Base-by-base conservation (phyloP, 1,140 invertebrate genomes). In the Pteromalus puparum region DNA sequence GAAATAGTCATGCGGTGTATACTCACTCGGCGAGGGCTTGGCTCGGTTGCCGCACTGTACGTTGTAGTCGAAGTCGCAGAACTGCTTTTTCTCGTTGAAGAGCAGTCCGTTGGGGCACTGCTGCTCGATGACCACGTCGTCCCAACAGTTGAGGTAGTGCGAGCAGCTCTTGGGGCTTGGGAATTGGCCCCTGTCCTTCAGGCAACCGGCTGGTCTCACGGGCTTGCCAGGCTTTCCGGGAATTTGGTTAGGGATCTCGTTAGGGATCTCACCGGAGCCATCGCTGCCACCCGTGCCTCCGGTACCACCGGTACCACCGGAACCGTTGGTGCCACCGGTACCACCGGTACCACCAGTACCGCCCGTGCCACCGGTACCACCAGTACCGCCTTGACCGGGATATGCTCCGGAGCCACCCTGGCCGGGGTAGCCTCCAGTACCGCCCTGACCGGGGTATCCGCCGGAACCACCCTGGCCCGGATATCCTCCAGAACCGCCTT, bases 111-210 rank as follows among this genome's bases (percentile, higher is more conserved):
- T 89, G 0, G 95, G 95, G 87, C 96, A 96, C 15, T 94, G 92
- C 88, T 96, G 94, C 86, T 96, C 95, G 9, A 95, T 91, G 0
- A 94, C 95, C 67, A 93, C 93, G 1, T 95, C 95, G 86, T 96
- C 95, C 96, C 95, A 96, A 85, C 96, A 96, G 88, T 96, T 96
- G 0, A 96, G 85, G 88, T 95, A 96, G 87, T 93, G 94, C 30
- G 93, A 94, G 88, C 96, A 96, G 13, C 93, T 92, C 13, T 92
- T 94, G 0, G 93, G 91, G 34, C 94, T 95, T 0, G 95, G 93
- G 83, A 95, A 95, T 88, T 95, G 95, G 30, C 95, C 94, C 67
- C 95, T 86, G 1, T 88, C 82, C 24, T 80, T 90, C 10, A 90
- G 85, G 68, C 92, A 93, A 10, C 92, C 91, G 13, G 86, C 84